Conservation (phyloP, 2,797 vertebrate genomes). For the Scolopax rusticola region DNA sequence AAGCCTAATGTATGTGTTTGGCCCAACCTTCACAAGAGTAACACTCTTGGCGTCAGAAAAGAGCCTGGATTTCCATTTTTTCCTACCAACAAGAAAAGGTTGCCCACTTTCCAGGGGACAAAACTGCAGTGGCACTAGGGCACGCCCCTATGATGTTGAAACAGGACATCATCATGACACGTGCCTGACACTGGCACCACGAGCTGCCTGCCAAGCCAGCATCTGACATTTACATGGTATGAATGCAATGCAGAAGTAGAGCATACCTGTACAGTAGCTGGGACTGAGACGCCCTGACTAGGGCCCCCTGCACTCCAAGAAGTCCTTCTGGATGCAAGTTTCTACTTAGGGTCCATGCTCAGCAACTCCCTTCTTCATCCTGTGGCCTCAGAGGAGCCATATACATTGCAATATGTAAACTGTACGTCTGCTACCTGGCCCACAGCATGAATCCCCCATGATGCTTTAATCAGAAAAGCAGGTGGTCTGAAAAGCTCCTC, state of each 20-base stretch:
- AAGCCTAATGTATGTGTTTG: neutral
- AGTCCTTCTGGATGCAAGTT: neutral
- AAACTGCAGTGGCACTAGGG: neutral
- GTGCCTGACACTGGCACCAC: neutral
- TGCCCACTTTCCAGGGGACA: neutral
- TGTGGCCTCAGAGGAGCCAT: neutral
- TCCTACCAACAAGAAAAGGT: neutral
- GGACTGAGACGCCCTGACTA: neutral
- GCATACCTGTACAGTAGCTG: neutral
- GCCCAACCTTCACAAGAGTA: neutral
- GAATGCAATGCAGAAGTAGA: neutral
- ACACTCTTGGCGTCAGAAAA: neutral
- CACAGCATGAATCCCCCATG: neutral
- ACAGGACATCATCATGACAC: neutral
- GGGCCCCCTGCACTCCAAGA: neutral
- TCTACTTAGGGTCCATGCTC: neutral
- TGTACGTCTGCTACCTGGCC: neutral
- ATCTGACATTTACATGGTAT: fast-evolving
- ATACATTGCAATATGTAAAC: neutral
- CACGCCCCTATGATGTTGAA: neutral
- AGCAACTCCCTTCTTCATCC: neutral
- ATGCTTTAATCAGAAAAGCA: neutral
- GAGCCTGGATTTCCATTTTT: neutral
- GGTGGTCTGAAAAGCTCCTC: neutral
- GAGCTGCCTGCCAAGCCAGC: neutral